These are phyloP conservation scores for Tiliacea citrago DNA, from an alignment of 2,888 invertebrate genomes.

Conservation along the genomic window DNA sequence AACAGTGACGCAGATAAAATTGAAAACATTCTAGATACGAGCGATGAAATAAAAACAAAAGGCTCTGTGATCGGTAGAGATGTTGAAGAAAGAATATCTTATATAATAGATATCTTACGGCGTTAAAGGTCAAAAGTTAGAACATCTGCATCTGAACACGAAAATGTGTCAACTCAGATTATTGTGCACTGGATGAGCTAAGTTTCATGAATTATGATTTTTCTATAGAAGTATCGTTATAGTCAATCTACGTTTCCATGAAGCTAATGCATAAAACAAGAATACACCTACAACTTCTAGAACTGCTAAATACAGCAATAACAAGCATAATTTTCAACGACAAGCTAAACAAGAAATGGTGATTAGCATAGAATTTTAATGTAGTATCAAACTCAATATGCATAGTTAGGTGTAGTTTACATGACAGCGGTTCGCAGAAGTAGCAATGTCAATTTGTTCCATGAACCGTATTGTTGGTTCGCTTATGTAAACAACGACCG, in stretches of 20 bases:
- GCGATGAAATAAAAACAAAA: slow-evolving; percentile 6
- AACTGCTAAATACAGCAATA: slow-evolving; percentile 5
- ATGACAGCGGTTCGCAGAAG: slow-evolving; percentile 65
- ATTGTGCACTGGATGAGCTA: neutral
- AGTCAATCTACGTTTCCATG: neutral
- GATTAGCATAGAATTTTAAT: slow-evolving; percentile 37
- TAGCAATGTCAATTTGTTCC: slow-evolving; percentile 67
- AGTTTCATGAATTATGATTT: neutral
- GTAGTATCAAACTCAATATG: slow-evolving; percentile 22
- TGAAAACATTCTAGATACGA: slow-evolving; percentile 27
- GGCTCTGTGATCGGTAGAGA: neutral
- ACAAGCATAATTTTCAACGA: slow-evolving; percentile 28
- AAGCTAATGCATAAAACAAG: slow-evolving; percentile 8
- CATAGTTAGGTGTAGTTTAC: slow-evolving; percentile 51
- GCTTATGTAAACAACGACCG: slow-evolving; percentile 68
- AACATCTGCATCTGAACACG: neutral
- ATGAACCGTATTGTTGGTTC: slow-evolving; percentile 68
- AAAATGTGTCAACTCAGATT: neutral
- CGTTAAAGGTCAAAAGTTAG: neutral
- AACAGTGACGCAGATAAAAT: slow-evolving; percentile 23
- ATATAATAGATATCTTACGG: neutral
- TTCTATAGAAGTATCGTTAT: neutral
- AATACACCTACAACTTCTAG: slow-evolving; percentile 7
- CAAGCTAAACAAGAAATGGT: slow-evolving; percentile 21
- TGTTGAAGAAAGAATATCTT: neutral